These are phyloP conservation scores for Leptinotarsa tumamoca DNA, from an alignment of 2,888 invertebrate species.

Conservation along the genomic window DNA sequence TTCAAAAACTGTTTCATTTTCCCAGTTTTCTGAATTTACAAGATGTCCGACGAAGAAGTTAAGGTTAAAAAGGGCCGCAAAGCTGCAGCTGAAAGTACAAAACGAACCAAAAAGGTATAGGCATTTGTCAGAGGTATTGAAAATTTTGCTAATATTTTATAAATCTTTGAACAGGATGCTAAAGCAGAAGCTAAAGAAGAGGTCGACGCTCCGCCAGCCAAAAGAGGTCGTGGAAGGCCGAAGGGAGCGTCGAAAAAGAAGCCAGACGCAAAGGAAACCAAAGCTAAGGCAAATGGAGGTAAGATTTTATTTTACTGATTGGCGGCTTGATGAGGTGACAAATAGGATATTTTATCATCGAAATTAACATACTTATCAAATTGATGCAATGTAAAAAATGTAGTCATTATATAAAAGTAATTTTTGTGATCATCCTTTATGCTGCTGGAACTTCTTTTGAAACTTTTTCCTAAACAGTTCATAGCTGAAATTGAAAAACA, in stretches of 20 bases:
- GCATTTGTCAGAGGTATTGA: not conserved
- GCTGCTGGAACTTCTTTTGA: too few species aligned
- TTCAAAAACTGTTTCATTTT: not conserved
- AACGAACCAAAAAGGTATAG: constrained; percentile 43
- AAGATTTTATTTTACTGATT: not conserved
- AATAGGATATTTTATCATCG: not conserved
- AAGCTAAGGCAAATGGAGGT: constrained; percentile 43
- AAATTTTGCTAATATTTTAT: not conserved
- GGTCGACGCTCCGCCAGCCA: constrained; percentile 39
- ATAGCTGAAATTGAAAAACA: too few species aligned
- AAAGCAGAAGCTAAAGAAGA: constrained; percentile 41
- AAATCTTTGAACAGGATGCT: constrained; percentile 30
- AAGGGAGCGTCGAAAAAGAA: constrained; percentile 42
- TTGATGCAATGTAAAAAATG: too few species aligned
- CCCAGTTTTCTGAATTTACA: not conserved
- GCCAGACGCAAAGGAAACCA: constrained; percentile 32
- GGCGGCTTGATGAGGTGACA: not conserved
- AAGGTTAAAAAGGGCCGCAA: constrained; percentile 45
- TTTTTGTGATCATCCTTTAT: too few species aligned
- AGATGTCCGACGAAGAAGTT: constrained; percentile 47
- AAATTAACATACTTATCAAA: too few species aligned
- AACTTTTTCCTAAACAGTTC: too few species aligned
- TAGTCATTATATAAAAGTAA: too few species aligned
- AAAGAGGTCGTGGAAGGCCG: constrained; percentile 43
- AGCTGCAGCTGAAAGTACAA: constrained; percentile 39